Evolutionary conservation across 2,888 invertebrate species (phyloP).

Genomic region (Tinea trinotella): DNA sequence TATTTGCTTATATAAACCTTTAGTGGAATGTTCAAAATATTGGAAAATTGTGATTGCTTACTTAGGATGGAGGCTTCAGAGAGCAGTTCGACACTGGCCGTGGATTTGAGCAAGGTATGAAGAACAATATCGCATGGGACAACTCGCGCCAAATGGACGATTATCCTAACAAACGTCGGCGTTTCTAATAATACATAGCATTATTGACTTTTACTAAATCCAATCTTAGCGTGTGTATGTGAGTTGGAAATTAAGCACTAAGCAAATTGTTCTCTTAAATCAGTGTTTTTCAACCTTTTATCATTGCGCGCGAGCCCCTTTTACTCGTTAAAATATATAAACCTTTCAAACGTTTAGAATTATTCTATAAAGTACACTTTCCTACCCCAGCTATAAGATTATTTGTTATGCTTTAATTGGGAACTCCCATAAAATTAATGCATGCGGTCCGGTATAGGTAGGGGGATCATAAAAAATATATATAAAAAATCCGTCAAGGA

Average conservation of each 20-base stretch:
- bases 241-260: not conserved
- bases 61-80: constrained; percentile 70
- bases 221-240: constrained; percentile 2
- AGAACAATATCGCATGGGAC: constrained; percentile 71
- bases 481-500: no score
- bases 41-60: constrained; percentile 66
- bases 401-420: no score
- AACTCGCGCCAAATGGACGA: constrained; percentile 73
- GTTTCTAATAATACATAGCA: constrained; percentile 56
- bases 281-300: no score
- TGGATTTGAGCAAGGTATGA: constrained; percentile 57
- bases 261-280: not conserved
- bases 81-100: constrained; percentile 68
- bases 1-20: not conserved
- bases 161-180: constrained; percentile 77
- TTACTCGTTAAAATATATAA: no score
- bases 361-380: no score
- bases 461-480: no score
- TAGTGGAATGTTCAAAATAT: constrained; percentile 29
- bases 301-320: no score
- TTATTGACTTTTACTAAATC: constrained; percentile 22
- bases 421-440: no score
- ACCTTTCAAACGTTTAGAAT: no score
- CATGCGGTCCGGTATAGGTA: no score
- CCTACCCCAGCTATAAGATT: no score